Base-by-base conservation (phyloP, 2,888 invertebrate species). In the Neoscelio sp. region DNA sequence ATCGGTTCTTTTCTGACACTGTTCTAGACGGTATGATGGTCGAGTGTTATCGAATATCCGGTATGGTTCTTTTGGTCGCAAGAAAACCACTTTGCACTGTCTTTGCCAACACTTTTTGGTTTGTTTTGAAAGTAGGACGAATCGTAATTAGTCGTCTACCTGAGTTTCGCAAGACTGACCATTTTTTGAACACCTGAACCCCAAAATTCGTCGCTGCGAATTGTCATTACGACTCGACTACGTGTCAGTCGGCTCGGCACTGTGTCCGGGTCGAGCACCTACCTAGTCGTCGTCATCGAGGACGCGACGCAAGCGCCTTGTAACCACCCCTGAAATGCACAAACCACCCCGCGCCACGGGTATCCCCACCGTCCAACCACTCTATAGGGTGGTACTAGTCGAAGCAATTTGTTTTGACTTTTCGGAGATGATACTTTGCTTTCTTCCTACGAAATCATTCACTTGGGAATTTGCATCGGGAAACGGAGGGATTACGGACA, bases 231-330 rank as follows among this genome's bases (percentile, higher is more conserved):
- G 54, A 71, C 82, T 75, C 77, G 58, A 65, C 81, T 78, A 77
- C 75, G 65, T 75, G 77, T 79, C 38, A 54, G 78, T 74, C 76
- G 80, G 75, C 85, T 80, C 81, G 81, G 81, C 84, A 87, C 87
- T 89, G 87, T 86, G 87, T 87, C 88, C 88, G 88, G 89, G 88
- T 89, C 87, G 87, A 86, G 86, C 86, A 87, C 86, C 87, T 86
- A 87, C 85, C 87, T 84, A 82, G 83, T 82, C 85, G 84, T 65
- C 86, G 86, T 86, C 88, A 89, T 87, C 85, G 88, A 81, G 87
- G 86, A 86, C 87, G 89, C 86, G 87, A 87, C 90, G 90, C 90
- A 90, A 83, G 90, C 90, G 90, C 89, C 77, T 60, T 58, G 46
- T 35, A 78, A 78, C 76, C 78, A 82, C 85, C 83, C 85, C 83